Percentiles rank a stretch among this genome's conserved stretches.
Evolutionary conservation across 2,888 invertebrate species (phyloP).

Genomic region (Cephus pulcher): DNA sequence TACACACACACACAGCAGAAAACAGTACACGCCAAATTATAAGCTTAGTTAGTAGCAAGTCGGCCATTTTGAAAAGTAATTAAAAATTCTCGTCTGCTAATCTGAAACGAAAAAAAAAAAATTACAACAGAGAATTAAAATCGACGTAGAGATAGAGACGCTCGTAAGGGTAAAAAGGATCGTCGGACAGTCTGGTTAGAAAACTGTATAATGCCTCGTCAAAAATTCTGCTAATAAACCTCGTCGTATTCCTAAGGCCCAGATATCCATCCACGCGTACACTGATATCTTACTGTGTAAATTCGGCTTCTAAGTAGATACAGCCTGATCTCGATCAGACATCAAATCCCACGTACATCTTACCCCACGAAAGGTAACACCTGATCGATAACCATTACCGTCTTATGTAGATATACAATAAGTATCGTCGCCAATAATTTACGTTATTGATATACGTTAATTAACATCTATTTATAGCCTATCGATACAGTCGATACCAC

Average conservation of each 20-base stretch:
- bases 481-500: neutral
- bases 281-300: neutral
- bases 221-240: neutral
- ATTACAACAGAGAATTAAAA: too few species aligned
- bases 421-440: neutral
- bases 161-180: neutral
- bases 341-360: neutral
- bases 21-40: neutral
- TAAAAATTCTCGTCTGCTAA: neutral
- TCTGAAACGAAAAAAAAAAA: neutral
- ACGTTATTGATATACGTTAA: neutral
- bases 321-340: neutral
- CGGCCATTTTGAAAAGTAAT: neutral
- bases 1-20: neutral
- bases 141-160: neutral
- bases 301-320: neutral
- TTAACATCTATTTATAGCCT: neutral
- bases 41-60: neutral
- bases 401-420: neutral
- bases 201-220: neutral
- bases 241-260: neutral
- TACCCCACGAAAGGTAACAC: neutral
- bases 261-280: neutral
- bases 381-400: neutral
- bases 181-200: neutral